A percentile compares a stretch with the other conserved stretches of the same genome.
Conservation (phyloP, 92 coral and sea anemone genomes). For the Actinostola sp. region DNA sequence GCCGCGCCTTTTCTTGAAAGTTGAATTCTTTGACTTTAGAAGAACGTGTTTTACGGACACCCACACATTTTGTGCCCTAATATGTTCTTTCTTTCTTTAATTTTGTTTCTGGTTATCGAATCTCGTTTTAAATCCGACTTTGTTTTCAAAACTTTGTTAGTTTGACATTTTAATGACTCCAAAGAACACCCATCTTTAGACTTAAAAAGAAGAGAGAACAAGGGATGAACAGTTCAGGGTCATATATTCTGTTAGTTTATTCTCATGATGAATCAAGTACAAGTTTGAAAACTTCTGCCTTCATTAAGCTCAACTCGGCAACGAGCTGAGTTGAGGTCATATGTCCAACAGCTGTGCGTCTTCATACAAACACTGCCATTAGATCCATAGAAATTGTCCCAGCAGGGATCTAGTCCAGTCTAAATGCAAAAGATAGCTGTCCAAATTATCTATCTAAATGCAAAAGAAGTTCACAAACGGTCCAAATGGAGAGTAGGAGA, state of each 20-base stretch:
- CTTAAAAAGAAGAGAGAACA: background rate
- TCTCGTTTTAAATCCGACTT: background rate
- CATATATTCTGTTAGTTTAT: background rate
- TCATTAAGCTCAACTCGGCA: constrained; percentile 36
- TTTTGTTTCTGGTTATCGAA: no score
- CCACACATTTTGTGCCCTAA: no score
- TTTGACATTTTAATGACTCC: background rate
- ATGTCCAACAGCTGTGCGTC: constrained; percentile 31
- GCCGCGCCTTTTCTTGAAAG: no score
- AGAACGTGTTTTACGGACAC: no score
- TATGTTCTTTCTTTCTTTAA: no score
- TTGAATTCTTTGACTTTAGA: no score
- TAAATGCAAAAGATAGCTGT: background rate
- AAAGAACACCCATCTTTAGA: background rate
- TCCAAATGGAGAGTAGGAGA: constrained; percentile 1
- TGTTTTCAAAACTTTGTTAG: background rate
- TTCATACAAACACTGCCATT: constrained; percentile 6
- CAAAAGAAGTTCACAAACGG: background rate
- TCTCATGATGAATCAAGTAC: background rate
- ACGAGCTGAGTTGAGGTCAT: constrained; percentile 16
- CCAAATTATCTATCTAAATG: background rate
- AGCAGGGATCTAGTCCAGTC: constrained; percentile 10
- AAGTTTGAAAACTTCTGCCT: constrained; percentile 1
- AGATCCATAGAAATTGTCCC: constrained; percentile 1
- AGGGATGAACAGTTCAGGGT: background rate